Conservation (phyloP, 2,888 invertebrate species). For the Monoplex corrugatus region DNA sequence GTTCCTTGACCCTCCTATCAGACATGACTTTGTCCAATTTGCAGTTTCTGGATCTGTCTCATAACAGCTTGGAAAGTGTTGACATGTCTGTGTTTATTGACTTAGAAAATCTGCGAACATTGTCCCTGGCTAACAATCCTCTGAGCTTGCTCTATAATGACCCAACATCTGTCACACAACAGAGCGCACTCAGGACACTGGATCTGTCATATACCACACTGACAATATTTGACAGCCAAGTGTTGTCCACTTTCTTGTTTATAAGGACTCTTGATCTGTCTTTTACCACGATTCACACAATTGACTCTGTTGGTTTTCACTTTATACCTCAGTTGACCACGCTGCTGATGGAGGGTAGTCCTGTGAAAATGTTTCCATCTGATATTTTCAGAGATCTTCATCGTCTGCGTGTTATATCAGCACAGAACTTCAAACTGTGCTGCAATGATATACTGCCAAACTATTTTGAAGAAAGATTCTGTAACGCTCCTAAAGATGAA, state of each 20-base stretch:
- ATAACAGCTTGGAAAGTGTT: not conserved
- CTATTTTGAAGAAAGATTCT: not conserved
- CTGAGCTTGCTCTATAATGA: not conserved
- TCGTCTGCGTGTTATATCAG: not conserved
- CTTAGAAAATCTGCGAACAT: not conserved
- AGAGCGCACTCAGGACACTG: not conserved
- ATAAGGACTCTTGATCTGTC: not conserved
- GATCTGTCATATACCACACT: slow-evolving; percentile 23
- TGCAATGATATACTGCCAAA: slow-evolving; percentile 1
- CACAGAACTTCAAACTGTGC: slow-evolving; percentile 36
- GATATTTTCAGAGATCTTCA: not conserved
- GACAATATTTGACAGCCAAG: not conserved
- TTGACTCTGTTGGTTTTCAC: not conserved
- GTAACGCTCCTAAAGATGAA: slow-evolving; percentile 44
- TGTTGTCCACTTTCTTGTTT: not conserved
- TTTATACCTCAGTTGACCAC: not conserved
- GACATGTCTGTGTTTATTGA: not conserved
- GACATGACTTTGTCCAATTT: not conserved
- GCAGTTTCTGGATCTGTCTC: not conserved
- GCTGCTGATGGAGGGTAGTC: not conserved
- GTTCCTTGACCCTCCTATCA: not conserved
- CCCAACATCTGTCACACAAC: too few species aligned
- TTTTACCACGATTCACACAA: not conserved
- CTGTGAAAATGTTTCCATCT: not conserved
- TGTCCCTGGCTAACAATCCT: slow-evolving; percentile 24